Conservation (phyloP, 2,113 vertebrate genomes). For the Vulpes lagopus region DNA sequence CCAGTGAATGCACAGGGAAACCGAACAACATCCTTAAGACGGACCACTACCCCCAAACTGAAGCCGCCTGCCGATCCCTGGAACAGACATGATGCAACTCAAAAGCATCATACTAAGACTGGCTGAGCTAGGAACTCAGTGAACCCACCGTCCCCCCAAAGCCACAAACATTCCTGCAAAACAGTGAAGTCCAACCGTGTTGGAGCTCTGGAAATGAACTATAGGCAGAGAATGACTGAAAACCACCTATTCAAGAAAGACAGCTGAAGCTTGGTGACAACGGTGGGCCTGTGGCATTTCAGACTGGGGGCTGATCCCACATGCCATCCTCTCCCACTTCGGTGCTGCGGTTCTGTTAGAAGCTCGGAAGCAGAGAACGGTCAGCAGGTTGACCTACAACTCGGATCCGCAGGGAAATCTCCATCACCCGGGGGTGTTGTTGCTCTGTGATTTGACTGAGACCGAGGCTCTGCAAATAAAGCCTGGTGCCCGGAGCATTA, state of each 20-base stretch:
- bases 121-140: no score
- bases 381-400: neutral
- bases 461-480: neutral
- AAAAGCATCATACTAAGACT: rapidly evolving
- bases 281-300: rapidly evolving
- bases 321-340: rapidly evolving
- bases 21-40: rapidly evolving
- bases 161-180: neutral
- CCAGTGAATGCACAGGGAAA: rapidly evolving
- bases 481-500: rapidly evolving
- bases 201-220: neutral
- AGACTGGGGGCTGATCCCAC: rapidly evolving
- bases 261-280: rapidly evolving
- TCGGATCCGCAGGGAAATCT: neutral
- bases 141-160: neutral
- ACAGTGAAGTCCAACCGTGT: neutral
- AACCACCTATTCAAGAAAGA: neutral
- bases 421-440: neutral
- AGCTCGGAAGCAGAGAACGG: neutral
- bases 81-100: rapidly evolving
- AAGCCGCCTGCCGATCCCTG: rapidly evolving
- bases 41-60: rapidly evolving
- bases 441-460: neutral
- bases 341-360: no score
- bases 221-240: neutral